Evolutionary conservation across 1,140 invertebrate species (phyloP), one percentile per base, ranked within the genome.

Genomic region (Heliconius hermathena): DNA sequence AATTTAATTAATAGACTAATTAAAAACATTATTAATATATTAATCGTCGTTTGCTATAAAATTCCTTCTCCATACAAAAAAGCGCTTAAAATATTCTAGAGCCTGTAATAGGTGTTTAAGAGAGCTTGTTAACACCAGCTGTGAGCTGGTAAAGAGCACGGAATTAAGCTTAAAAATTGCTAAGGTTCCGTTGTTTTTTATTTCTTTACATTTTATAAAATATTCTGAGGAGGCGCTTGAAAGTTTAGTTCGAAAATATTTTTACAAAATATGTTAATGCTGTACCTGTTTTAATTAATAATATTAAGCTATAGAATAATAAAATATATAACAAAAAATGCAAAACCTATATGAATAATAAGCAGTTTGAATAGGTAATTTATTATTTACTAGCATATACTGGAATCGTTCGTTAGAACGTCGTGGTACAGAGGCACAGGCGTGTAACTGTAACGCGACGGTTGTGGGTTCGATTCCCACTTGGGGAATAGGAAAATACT

Each of bases 141-240:
- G 70, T 66, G 18, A 66, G 20, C 74, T 22, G 20, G 16, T 36
- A 38, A 57, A 66, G 29, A 75, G 57, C 52, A 75, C 49, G 26
- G 60, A 36, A 16, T 73, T 57, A 57, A 60, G 46, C n/a, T 36
- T 76, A 52, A 71, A 75, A 80, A 76, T 76, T 54, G 70, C 49
- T 4, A 73, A 29, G 60, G 9, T 66, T 66, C 16, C 4, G 8
- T 66, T 66, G 22, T 66, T 66, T 66, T 66, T 66, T 66, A 29
- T 29, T 66, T 29, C 60, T 29, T 66, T 26, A 16, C 11, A 22
- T 66, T 66, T 66, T 29, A 66, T 66, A 66, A 66, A 16, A 66
- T 66, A 26, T 66, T 66, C 4, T 29, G 60, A 3, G 8, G 54
- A n/a, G 41, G 41, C 9, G 41, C 13, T 46, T 46, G 13, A 8